A percentile compares a stretch with the other conserved stretches of the same genome.
phyloP scores from a whole-genome alignment of 2,797 vertebrate species.

The Lacerta agilis region DNA sequence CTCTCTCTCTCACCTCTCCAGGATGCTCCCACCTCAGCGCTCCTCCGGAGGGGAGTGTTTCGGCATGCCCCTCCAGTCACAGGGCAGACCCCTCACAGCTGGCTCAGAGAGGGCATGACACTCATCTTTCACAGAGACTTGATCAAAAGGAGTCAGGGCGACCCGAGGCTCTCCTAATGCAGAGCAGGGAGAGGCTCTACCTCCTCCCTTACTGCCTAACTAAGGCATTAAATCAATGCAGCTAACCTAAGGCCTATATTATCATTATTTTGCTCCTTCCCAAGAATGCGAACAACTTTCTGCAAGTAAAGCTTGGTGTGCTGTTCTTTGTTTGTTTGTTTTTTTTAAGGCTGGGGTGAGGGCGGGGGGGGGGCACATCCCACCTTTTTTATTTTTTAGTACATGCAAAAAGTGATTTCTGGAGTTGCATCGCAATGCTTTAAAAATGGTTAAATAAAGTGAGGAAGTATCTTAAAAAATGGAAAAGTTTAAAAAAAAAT shows the following conservation, averaged over 20 bases:
- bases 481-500: neutral
- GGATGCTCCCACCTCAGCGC: conserved; percentile 79
- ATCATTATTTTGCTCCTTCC: neutral
- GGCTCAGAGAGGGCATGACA: conserved; percentile 89
- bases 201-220: conserved; percentile 80
- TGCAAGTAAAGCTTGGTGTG: conserved; percentile 60
- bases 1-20: conserved; percentile 84
- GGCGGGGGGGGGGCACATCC: too few species aligned
- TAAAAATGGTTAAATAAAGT: conserved; percentile 46
- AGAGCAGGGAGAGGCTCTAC: conserved; percentile 80
- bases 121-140: conserved; percentile 96
- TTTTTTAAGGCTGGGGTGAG: neutral
- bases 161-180: conserved; percentile 88
- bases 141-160: conserved; percentile 94
- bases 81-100: conserved; percentile 91
- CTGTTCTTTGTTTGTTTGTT: conserved; percentile 40
- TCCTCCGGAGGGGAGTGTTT: conserved; percentile 73
- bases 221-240: conserved; percentile 89
- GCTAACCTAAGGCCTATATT: conserved; percentile 83
- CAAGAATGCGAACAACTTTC: conserved; percentile 60
- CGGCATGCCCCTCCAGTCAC: conserved; percentile 82
- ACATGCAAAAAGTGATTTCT: neutral
- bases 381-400: neutral
- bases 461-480: neutral
- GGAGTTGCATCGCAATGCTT: conserved; percentile 10